Base-by-base conservation (phyloP, 2,888 invertebrate genomes). In the Meta bourneti region DNA sequence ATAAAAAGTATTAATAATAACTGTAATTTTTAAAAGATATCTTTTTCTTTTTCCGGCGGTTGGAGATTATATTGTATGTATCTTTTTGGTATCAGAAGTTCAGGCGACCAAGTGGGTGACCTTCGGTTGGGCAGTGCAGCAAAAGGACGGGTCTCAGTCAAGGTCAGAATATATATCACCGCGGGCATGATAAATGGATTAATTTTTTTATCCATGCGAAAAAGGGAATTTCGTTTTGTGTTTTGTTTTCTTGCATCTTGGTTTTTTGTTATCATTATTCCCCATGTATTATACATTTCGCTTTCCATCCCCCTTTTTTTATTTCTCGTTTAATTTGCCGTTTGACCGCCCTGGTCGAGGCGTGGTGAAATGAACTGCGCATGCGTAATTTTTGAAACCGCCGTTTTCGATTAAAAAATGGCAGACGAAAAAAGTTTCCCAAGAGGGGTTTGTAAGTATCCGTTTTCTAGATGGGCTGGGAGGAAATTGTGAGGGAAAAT, bases 1-100 rank as follows among this genome's bases (percentile, higher is more conserved):
- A 90, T 80, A 90, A 91, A 88, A 91, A 89, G 80, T 84, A 84
- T 89, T 85, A 92, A 89, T 92, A 92, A 92, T 92, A 92, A 92
- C 91, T 80, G 91, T 92, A 92, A 92, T 92, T 92, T 92, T 92
- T 89, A 88, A 91, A 89, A 88, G 75, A 71, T 83, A 69, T 74
- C 71, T 81, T 75, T 19, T 74, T 81, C 70, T 82, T 87, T 91
- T 72, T 87, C 70, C 81, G 74, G 75, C 16, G 48, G 70, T 20
- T 52, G 81, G 70, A 83, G 91, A 87, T 88, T 81, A 88, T 49
- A 88, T 79, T 81, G 81, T 81, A 78, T 87, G 72, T 87, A 88
- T 88, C 81, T 88, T 61, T 87, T 77, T 54, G 48, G 70, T 78
- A 79, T 79, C 74, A 81, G 74, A 61, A 75, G 48, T 51, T 71